These are phyloP conservation scores for Girardia tigrina DNA, from an alignment of 2,888 invertebrate genomes.

Conservation along the genomic window DNA sequence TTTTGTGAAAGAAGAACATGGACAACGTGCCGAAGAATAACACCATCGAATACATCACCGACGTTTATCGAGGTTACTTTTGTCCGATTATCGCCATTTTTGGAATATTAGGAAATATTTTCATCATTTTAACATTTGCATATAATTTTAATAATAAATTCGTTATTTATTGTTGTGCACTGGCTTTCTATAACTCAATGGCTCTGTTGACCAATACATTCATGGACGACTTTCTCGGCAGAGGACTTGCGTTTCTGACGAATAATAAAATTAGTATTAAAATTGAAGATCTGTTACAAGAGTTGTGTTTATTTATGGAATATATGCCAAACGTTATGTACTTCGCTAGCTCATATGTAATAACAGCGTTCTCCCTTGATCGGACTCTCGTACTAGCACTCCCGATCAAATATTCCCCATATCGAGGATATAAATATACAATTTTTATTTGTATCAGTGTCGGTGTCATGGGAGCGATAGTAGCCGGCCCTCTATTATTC, in stretches of 20 bases:
- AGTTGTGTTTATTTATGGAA: slow-evolving; percentile 36
- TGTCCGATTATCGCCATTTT: slow-evolving; percentile 30
- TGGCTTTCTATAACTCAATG: slow-evolving; percentile 33
- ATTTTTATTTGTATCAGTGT: slow-evolving; percentile 24
- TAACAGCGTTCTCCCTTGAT: slow-evolving; percentile 33
- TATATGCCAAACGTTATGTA: slow-evolving; percentile 37
- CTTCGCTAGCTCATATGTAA: slow-evolving; percentile 36
- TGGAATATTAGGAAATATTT: slow-evolving; percentile 34
- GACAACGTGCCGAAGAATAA: neutral
- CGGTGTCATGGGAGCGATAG: neutral
- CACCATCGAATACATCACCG: neutral
- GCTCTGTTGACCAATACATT: slow-evolving; percentile 36
- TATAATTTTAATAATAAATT: slow-evolving; percentile 34
- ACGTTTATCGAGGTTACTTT: slow-evolving; percentile 30
- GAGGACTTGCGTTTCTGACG: slow-evolving; percentile 35
- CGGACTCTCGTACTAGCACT: slow-evolving; percentile 31
- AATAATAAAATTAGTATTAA: slow-evolving; percentile 24
- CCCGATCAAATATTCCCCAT: slow-evolving; percentile 32
- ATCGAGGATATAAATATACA: slow-evolving; percentile 27
- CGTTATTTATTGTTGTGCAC: slow-evolving; percentile 34
- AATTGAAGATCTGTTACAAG: slow-evolving; percentile 30
- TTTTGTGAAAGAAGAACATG: neutral
- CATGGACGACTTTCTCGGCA: slow-evolving; percentile 36
- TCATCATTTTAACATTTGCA: slow-evolving; percentile 28
- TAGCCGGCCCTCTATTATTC: slow-evolving; percentile 31